phyloP scores from a whole-genome alignment of 2,797 vertebrate genomes.

The Trichosurus vulpecula region DNA sequence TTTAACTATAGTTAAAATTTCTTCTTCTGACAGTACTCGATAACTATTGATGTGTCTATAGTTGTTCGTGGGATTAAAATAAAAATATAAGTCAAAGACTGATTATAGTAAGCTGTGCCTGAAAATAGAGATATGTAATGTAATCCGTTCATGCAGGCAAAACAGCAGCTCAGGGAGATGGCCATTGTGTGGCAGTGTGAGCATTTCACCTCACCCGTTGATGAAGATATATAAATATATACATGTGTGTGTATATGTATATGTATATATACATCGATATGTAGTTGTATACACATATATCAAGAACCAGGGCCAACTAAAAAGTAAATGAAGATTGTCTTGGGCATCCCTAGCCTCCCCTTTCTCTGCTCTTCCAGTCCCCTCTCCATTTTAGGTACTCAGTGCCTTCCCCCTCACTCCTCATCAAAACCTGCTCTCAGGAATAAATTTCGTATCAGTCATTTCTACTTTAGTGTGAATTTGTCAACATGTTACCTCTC shows the following conservation, averaged over 20 bases:
- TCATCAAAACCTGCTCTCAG: constrained; percentile 25
- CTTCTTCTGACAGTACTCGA: constrained; percentile 28
- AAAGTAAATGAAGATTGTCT: not conserved
- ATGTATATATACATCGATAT: not conserved
- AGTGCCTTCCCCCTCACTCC: not conserved
- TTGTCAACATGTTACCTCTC: not conserved
- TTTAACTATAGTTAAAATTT: constrained; percentile 10
- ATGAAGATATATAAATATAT: not conserved
- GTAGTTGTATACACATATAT: not conserved
- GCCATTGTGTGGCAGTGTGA: not conserved
- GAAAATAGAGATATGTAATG: constrained; percentile 14
- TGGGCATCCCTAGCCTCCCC: not conserved
- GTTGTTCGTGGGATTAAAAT: constrained; percentile 32
- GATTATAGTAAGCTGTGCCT: not conserved
- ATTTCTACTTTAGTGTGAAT: not conserved
- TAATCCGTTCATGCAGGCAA: constrained; percentile 43
- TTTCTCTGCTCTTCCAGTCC: not conserved
- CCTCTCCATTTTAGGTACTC: not conserved
- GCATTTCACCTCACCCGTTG: not conserved
- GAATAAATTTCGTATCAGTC: not conserved
- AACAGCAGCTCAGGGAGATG: not conserved
- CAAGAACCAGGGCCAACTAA: not conserved
- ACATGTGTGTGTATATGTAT: not conserved
- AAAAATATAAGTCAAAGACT: constrained; percentile 21
- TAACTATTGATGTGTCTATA: constrained; percentile 52